Percentiles rank a stretch among this genome's conserved stretches.
Conservation (phyloP, 2,797 vertebrate genomes). For the Rhyacichthys aspro region DNA sequence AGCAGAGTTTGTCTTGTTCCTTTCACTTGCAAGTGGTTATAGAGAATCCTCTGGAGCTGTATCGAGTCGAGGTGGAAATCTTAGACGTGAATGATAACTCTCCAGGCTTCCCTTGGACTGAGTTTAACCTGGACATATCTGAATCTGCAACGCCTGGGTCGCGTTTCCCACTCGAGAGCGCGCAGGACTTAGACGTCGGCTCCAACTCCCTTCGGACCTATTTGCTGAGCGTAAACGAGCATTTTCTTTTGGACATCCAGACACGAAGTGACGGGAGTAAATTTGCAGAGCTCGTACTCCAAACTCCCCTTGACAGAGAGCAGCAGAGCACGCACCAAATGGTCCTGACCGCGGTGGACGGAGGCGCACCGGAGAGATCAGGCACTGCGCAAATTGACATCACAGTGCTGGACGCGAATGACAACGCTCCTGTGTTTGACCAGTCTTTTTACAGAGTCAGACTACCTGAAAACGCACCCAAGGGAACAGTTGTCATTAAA, state of each 20-base stretch:
- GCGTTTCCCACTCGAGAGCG: constrained; percentile 90
- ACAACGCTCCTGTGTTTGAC: constrained; percentile 90
- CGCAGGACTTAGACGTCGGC: constrained; percentile 88
- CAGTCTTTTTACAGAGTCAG: constrained; percentile 85
- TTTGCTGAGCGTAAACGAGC: constrained; percentile 86
- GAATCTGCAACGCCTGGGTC: constrained; percentile 87
- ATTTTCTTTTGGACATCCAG: constrained; percentile 89
- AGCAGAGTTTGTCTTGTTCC: constrained; percentile 78
- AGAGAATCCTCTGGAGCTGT: constrained; percentile 80
- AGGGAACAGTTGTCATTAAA: constrained; percentile 85
- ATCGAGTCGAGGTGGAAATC: constrained; percentile 80
- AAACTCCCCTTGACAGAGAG: constrained; percentile 86
- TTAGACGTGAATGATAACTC: constrained; percentile 82
- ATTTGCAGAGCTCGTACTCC: constrained; percentile 89
- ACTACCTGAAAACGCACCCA: constrained; percentile 84
- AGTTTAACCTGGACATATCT: constrained; percentile 81
- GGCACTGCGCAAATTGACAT: constrained; percentile 86
- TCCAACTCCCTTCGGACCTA: constrained; percentile 88
- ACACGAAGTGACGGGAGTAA: constrained; percentile 88
- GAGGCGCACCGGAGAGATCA: constrained; percentile 86
- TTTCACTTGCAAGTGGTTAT: constrained; percentile 82
- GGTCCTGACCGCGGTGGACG: constrained; percentile 88
- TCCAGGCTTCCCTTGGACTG: constrained; percentile 78
- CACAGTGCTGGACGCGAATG: constrained; percentile 88
- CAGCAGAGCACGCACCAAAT: constrained; percentile 83